Percentiles rank a stretch among this genome's conserved stretches.
phyloP scores from a whole-genome alignment of 2,797 vertebrate species.

The Simalia tracyae region DNA sequence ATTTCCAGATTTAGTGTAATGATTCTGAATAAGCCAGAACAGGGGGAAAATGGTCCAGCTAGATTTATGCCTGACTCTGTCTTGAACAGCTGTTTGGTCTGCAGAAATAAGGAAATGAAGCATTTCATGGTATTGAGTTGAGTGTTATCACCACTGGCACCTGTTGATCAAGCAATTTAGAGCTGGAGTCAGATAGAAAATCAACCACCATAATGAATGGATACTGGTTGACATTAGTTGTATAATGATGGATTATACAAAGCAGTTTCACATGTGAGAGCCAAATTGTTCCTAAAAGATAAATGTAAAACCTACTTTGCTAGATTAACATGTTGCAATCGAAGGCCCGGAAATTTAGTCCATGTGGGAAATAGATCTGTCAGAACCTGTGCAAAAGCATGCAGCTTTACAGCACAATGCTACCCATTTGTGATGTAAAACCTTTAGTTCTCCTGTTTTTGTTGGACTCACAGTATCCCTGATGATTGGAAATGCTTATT shows the following conservation, averaged over 20 bases:
- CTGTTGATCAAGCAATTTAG: not conserved
- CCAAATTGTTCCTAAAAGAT: not conserved
- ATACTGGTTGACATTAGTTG: not conserved
- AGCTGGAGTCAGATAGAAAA: not conserved
- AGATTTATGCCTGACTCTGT: not conserved
- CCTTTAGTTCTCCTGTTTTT: not conserved
- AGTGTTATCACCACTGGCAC: not conserved
- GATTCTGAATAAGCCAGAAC: not conserved
- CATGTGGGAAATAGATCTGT: not conserved
- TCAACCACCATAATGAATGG: not conserved
- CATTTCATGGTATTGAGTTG: not conserved
- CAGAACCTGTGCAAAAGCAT: not conserved
- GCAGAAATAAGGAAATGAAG: not conserved
- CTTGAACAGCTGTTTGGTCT: not conserved
- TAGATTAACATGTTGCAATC: not conserved
- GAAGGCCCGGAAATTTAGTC: not conserved
- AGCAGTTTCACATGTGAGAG: not conserved
- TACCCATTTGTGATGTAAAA: not conserved
- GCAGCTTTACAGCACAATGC: not conserved
- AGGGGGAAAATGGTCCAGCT: not conserved
- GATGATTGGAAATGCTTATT: not conserved
- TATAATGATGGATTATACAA: not conserved
- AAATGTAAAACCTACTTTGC: not conserved
- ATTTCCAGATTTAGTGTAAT: not conserved
- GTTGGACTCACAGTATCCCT: not conserved